These are phyloP conservation scores for Standfussiana lucernea DNA, from an alignment of 2,888 invertebrate genomes.

Conservation along the genomic window DNA sequence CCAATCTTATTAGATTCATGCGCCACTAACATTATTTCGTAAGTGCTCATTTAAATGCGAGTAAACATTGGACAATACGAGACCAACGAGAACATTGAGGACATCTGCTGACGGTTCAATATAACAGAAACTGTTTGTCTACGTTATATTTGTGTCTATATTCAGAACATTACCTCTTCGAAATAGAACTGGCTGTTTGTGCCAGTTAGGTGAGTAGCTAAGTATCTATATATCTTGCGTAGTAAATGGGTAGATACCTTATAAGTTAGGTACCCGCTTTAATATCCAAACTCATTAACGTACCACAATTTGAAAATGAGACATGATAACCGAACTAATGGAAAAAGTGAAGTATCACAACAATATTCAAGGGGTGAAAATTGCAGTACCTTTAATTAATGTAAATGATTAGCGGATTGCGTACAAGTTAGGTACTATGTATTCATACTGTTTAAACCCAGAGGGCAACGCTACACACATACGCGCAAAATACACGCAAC, in stretches of 20 bases:
- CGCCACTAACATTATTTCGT: constrained; percentile 76
- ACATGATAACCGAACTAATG: not conserved
- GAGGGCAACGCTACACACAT: constrained; percentile 68
- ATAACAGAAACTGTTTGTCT: constrained; percentile 68
- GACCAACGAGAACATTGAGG: constrained; percentile 72
- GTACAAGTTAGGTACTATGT: constrained; percentile 53
- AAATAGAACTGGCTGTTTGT: constrained; percentile 48
- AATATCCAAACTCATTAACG: not conserved
- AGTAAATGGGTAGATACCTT: not conserved
- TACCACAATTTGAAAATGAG: not conserved
- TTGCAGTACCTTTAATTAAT: not conserved
- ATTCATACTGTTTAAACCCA: constrained; percentile 62
- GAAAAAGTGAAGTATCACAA: not conserved
- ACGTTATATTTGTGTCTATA: constrained; percentile 59
- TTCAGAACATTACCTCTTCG: constrained; percentile 58
- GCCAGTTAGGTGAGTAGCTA: constrained; percentile 16
- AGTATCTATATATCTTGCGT: not conserved
- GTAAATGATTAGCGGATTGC: constrained; percentile 25
- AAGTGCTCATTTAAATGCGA: constrained; percentile 81
- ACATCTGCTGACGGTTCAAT: constrained; percentile 69
- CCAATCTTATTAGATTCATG: constrained; percentile 77
- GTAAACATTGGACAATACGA: constrained; percentile 79
- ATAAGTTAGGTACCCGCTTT: not conserved
- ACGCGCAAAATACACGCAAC: too few species aligned
- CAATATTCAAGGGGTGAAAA: not conserved